Percentiles rank a stretch among this genome's conserved stretches.
Conservation (phyloP, 1,140 invertebrate species). For the Lethrus apterus region DNA sequence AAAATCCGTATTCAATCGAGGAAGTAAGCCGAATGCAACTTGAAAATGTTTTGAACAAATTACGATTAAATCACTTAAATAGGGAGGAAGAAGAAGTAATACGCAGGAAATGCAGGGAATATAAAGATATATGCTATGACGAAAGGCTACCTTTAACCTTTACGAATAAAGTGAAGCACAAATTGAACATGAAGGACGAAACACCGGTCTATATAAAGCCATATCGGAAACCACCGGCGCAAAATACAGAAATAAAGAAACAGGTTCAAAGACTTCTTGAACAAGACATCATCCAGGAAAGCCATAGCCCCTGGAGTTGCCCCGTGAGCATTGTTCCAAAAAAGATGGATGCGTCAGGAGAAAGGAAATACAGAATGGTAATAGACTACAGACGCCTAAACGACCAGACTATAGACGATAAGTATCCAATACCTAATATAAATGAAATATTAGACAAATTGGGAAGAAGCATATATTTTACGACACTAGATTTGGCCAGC, state of each 20-base stretch:
- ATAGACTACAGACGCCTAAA: slow-evolving; percentile 38
- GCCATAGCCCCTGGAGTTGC: slow-evolving; percentile 16
- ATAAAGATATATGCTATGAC: slow-evolving; percentile 5
- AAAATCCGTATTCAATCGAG: neutral
- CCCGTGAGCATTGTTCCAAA: slow-evolving; percentile 25
- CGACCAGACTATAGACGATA: slow-evolving; percentile 31
- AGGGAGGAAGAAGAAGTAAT: slow-evolving; percentile 2
- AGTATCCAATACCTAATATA: slow-evolving; percentile 48
- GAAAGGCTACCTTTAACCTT: slow-evolving; percentile 7
- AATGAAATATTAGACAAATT: slow-evolving; percentile 41
- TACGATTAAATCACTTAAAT: slow-evolving; percentile 4
- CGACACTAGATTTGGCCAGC: slow-evolving; percentile 42
- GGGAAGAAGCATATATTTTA: slow-evolving; percentile 40
- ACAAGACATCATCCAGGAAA: slow-evolving; percentile 18
- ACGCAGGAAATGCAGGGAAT: neutral
- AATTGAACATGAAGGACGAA: slow-evolving; percentile 5
- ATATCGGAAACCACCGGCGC: slow-evolving; percentile 19
- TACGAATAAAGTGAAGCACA: slow-evolving; percentile 3
- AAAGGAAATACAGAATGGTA: slow-evolving; percentile 32
- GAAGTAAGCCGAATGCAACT: neutral
- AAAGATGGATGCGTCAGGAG: slow-evolving; percentile 23
- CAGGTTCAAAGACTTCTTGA: slow-evolving; percentile 21
- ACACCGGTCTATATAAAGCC: slow-evolving; percentile 17
- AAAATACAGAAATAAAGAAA: slow-evolving; percentile 24
- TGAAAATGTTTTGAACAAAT: slow-evolving; percentile 1